These are phyloP conservation scores for Periphyllus acericola DNA, from an alignment of 2,888 invertebrate species.

Conservation along the genomic window DNA sequence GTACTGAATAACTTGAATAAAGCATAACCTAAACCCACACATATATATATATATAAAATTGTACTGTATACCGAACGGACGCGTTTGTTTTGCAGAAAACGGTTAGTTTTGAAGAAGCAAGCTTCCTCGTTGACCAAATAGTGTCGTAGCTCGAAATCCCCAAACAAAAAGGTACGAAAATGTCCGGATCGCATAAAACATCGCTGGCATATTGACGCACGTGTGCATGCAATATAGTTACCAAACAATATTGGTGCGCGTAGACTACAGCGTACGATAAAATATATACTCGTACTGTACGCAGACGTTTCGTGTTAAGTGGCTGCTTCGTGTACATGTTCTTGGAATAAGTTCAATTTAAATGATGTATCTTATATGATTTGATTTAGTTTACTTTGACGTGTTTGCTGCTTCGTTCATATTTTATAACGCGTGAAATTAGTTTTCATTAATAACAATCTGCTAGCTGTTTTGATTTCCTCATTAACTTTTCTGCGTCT, in stretches of 20 bases:
- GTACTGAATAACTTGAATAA: background rate
- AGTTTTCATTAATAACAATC: background rate
- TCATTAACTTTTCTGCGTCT: too few species aligned
- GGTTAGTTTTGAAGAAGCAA: slow-evolving; percentile 50
- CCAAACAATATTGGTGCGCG: background rate
- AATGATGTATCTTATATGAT: background rate
- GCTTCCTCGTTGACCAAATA: slow-evolving; percentile 49
- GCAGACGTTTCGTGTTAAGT: background rate
- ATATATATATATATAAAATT: too few species aligned
- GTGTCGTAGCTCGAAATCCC: slow-evolving; percentile 21
- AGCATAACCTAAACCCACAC: background rate
- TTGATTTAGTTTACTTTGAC: background rate
- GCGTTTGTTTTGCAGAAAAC: slow-evolving; percentile 52
- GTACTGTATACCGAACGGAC: background rate
- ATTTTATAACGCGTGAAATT: background rate
- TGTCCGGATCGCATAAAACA: background rate
- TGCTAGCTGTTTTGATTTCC: background rate
- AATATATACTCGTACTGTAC: background rate
- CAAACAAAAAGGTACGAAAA: slow-evolving; percentile 47
- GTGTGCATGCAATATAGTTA: background rate
- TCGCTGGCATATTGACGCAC: background rate
- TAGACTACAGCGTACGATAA: background rate
- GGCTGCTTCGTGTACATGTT: background rate
- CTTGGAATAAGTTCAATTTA: background rate
- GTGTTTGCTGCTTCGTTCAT: background rate